These are phyloP conservation scores for Diadromus collaris DNA, from an alignment of 2,888 invertebrate species.

Conservation along the genomic window DNA sequence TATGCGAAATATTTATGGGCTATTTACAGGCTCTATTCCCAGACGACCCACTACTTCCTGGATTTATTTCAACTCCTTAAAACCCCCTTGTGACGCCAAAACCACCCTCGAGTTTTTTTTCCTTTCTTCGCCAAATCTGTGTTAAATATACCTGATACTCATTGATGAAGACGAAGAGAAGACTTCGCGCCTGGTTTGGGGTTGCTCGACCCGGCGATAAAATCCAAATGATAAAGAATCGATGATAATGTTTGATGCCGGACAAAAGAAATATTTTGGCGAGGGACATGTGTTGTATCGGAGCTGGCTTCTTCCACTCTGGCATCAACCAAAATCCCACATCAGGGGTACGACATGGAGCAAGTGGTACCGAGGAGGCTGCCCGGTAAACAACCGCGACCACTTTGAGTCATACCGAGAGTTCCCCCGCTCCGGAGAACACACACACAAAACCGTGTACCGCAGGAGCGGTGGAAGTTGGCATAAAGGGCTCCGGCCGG, in stretches of 20 bases:
- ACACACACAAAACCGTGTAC: slow-evolving; percentile 33
- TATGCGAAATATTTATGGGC: no score
- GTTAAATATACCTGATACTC: no score
- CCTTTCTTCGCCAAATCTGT: no score
- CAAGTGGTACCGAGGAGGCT: slow-evolving; percentile 42
- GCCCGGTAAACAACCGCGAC: slow-evolving; percentile 53
- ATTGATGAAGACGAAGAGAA: no score
- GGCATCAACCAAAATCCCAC: slow-evolving; percentile 50
- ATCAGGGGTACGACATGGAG: slow-evolving; percentile 8
- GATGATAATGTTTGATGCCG: not conserved
- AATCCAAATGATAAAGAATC: slow-evolving; percentile 33
- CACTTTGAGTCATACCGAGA: slow-evolving; percentile 40
- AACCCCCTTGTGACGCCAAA: no score
- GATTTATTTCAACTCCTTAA: no score
- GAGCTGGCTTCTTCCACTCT: slow-evolving; percentile 9
- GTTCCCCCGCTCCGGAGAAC: slow-evolving; percentile 1
- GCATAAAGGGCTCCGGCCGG: not conserved
- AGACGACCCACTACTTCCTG: no score
- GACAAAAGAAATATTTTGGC: slow-evolving; percentile 49
- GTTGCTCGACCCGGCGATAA: not conserved
- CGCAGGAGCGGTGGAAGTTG: slow-evolving; percentile 17
- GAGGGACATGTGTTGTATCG: not conserved
- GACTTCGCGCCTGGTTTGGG: not conserved
- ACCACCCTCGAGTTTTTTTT: no score
- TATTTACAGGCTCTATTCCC: no score